A percentile compares a stretch with the other conserved stretches of the same genome.
These are phyloP conservation scores for Pituophis catenifer DNA, from an alignment of 2,113 vertebrate species.

Conservation along the genomic window DNA sequence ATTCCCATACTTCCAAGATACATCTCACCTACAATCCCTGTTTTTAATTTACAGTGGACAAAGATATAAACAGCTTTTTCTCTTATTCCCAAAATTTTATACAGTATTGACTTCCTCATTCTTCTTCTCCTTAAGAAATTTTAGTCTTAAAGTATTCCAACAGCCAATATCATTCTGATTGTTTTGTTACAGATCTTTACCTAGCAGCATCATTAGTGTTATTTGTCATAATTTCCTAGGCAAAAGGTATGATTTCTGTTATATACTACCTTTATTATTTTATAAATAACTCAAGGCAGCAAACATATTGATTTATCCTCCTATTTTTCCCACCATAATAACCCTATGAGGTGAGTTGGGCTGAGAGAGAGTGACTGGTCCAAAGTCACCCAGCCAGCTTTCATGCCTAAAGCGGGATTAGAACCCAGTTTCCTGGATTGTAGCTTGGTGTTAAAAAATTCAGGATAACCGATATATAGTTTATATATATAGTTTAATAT, in stretches of 20 bases:
- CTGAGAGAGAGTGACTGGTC: too few species aligned
- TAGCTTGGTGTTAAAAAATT: neutral
- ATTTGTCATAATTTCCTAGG: neutral
- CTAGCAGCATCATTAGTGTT: neutral
- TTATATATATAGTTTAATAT: too few species aligned
- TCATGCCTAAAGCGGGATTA: too few species aligned
- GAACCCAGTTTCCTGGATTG: too few species aligned
- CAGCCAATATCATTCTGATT: neutral
- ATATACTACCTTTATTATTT: too few species aligned
- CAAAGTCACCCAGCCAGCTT: too few species aligned
- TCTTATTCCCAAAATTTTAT: neutral
- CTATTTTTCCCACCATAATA: too few species aligned
- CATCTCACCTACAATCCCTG: neutral
- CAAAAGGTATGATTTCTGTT: neutral
- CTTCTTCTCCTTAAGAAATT: neutral
- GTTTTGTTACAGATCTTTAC: neutral
- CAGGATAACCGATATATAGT: neutral
- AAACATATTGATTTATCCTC: too few species aligned
- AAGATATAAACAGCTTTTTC: neutral
- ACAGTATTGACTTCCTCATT: neutral
- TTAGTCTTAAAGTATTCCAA: neutral
- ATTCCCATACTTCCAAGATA: neutral
- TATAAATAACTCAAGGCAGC: too few species aligned
- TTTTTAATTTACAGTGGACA: neutral
- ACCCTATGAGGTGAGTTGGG: too few species aligned